These are phyloP conservation scores for Acleris sparsana DNA, from an alignment of 2,888 invertebrate genomes.

Conservation along the genomic window DNA sequence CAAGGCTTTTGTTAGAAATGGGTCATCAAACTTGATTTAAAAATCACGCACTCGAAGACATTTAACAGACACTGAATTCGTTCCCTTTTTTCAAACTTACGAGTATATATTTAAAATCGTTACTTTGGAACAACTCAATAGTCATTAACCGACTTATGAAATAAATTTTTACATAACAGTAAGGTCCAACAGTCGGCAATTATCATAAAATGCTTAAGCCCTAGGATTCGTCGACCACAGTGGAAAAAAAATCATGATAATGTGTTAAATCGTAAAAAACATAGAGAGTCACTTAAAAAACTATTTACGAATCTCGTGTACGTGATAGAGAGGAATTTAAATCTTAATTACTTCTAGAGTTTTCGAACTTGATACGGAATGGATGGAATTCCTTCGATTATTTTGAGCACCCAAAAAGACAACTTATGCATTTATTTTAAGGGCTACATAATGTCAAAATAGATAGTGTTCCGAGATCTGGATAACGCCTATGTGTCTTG, in stretches of 20 bases:
- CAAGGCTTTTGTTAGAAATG: too few species aligned
- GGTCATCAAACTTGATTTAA: too few species aligned
- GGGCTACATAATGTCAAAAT: too few species aligned
- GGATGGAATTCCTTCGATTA: not conserved
- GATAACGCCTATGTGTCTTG: too few species aligned
- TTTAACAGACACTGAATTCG: too few species aligned
- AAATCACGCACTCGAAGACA: too few species aligned
- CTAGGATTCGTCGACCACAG: not conserved
- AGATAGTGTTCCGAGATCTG: too few species aligned
- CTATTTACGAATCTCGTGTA: slow-evolving; percentile 11
- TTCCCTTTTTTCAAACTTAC: too few species aligned
- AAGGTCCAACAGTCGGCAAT: not conserved
- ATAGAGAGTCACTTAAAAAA: slow-evolving; percentile 20
- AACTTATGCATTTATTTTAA: not conserved
- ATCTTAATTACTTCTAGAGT: not conserved
- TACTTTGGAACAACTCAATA: too few species aligned
- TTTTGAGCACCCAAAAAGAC: not conserved
- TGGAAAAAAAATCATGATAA: slow-evolving; percentile 14
- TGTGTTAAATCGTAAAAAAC: slow-evolving; percentile 23
- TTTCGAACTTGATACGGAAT: not conserved
- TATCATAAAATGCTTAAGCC: not conserved
- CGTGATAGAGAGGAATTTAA: slow-evolving; percentile 1
- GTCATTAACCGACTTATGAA: too few species aligned
- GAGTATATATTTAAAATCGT: too few species aligned
- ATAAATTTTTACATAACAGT: too few species aligned